Evolutionary conservation across 2,797 vertebrate species (phyloP).

Genomic region (Acanthurus lineatus): DNA sequence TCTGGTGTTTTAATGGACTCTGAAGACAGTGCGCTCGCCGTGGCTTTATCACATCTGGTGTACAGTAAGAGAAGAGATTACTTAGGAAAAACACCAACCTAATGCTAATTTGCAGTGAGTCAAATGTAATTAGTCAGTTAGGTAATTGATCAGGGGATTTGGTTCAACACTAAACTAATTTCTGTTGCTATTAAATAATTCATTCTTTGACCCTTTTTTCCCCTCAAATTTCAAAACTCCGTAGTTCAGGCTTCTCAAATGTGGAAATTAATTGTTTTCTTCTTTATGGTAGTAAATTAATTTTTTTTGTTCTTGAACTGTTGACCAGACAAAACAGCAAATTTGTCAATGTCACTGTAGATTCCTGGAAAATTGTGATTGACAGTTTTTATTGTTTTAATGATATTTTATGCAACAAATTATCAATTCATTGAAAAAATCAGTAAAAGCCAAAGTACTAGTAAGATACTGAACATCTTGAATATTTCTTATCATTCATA

Average conservation of each 20-base stretch:
- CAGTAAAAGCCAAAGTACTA: neutral
- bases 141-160: too few relatives aligned
- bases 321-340: neutral
- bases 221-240: neutral
- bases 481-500: neutral
- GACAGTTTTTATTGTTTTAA: neutral
- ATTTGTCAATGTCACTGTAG: neutral
- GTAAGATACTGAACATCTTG: neutral
- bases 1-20: slow-evolving; percentile 49
- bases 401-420: neutral
- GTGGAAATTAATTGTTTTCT: neutral
- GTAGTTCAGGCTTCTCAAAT: neutral
- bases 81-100: neutral
- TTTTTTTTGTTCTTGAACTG: neutral
- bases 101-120: neutral
- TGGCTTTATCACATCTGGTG: slow-evolving; percentile 31
- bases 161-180: neutral
- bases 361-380: neutral
- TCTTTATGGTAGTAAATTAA: neutral
- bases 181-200: neutral
- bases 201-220: neutral
- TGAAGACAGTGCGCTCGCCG: slow-evolving; percentile 16
- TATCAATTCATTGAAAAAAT: neutral
- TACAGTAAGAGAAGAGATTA: slow-evolving; percentile 22
- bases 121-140: neutral